These are phyloP conservation scores for Oscheius myriophilus DNA, from an alignment of 2,888 invertebrate species.

Conservation along the genomic window DNA sequence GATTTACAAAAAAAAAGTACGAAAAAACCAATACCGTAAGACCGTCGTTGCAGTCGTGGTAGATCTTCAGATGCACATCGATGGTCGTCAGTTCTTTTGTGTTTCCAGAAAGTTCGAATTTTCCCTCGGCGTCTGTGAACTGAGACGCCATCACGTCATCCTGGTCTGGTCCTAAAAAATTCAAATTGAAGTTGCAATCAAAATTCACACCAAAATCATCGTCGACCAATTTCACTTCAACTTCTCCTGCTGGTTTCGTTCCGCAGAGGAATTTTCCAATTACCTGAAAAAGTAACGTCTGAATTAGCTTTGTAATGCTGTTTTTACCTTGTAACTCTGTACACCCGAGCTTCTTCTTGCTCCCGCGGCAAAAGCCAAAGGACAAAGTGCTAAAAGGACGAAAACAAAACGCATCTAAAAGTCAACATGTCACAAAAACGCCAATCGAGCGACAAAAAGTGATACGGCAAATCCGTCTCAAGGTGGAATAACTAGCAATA, in stretches of 20 bases:
- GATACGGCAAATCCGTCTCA: not conserved
- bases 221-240: conserved; percentile 68
- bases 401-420: conserved; percentile 17
- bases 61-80: conserved; percentile 67
- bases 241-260: conserved; percentile 56
- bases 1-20: no score
- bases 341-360: conserved; percentile 51
- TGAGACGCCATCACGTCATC: conserved; percentile 66
- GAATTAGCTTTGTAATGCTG: no score
- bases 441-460: not conserved
- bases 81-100: conserved; percentile 68
- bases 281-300: conserved; percentile 53
- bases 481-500: not conserved
- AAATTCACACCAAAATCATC: conserved; percentile 62
- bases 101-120: conserved; percentile 58
- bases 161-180: conserved; percentile 59
- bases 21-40: conserved; percentile 58
- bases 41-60: conserved; percentile 70
- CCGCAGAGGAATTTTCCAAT: conserved; percentile 64
- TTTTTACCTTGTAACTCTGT: conserved; percentile 55
- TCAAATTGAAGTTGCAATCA: not conserved
- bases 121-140: conserved; percentile 60
- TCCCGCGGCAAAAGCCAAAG: not conserved
- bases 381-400: conserved; percentile 2
- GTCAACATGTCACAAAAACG: not conserved